phyloP scores from a whole-genome alignment of 2,888 invertebrate species.

The Acanthosepion pharaonis region DNA sequence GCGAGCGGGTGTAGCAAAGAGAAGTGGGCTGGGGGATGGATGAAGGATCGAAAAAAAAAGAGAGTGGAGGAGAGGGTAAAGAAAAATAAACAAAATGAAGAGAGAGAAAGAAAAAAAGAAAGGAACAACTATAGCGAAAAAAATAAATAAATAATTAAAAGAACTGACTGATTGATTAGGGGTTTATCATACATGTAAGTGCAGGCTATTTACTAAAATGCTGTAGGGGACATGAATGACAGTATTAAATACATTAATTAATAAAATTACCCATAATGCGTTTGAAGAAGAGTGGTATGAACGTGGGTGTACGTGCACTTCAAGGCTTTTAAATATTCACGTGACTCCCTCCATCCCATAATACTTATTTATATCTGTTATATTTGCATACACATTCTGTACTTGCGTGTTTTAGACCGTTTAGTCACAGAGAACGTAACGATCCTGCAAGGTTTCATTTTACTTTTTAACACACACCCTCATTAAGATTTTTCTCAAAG shows the following conservation, averaged over 20 bases:
- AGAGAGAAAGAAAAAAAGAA: background rate
- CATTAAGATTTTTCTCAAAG: too few relatives aligned
- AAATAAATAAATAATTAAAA: background rate
- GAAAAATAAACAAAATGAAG: background rate
- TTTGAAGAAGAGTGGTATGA: background rate
- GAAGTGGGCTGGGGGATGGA: background rate
- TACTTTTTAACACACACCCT: too few relatives aligned
- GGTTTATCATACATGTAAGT: background rate
- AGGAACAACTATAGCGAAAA: too few relatives aligned
- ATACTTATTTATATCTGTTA: too few relatives aligned
- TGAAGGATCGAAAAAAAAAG: fast-evolving
- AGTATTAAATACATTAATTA: background rate
- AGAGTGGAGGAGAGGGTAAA: background rate
- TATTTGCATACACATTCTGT: too few relatives aligned
- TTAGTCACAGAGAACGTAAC: too few relatives aligned
- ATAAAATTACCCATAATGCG: background rate
- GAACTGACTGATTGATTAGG: too few relatives aligned
- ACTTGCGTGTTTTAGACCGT: too few relatives aligned
- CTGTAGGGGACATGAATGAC: background rate
- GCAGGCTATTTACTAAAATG: background rate
- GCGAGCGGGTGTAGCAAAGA: background rate
- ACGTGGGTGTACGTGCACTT: background rate
- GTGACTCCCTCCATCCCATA: too few relatives aligned
- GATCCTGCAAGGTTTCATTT: too few relatives aligned
- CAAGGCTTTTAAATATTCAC: too few relatives aligned